These are phyloP conservation scores for Raphicerus campestris DNA, from an alignment of 2,113 vertebrate genomes.

Conservation along the genomic window DNA sequence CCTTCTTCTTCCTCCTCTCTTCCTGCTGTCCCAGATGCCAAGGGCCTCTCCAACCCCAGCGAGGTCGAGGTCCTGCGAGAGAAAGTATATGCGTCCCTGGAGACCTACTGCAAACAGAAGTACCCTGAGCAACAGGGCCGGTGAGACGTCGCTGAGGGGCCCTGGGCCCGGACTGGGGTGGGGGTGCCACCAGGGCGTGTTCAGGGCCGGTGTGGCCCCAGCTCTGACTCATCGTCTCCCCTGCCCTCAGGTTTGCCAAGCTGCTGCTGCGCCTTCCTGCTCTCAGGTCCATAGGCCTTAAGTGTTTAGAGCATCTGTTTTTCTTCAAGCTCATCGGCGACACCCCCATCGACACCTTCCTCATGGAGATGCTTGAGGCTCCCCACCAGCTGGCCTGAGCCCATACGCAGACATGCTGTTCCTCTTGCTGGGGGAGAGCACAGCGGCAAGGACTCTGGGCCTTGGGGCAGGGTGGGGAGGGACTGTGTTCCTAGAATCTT, in stretches of 20 bases:
- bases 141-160: constrained; percentile 9
- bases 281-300: constrained; percentile 90
- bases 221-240: not conserved
- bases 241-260: constrained; percentile 89
- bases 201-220: not conserved
- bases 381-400: constrained; percentile 91
- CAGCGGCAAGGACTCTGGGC: not conserved
- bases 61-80: constrained; percentile 93
- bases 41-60: constrained; percentile 90
- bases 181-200: not conserved
- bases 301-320: constrained; percentile 95
- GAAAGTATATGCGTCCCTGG: constrained; percentile 92
- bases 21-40: constrained; percentile 64
- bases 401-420: not conserved
- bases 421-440: not conserved
- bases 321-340: constrained; percentile 96
- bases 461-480: not conserved
- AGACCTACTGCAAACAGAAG: constrained; percentile 94
- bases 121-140: constrained; percentile 80
- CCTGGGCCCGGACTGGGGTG: not conserved
- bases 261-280: constrained; percentile 92
- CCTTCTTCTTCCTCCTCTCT: not conserved
- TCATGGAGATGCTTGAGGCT: constrained; percentile 96
- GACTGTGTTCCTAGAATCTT: not conserved
- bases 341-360: constrained; percentile 95